Conservation (phyloP, 2,888 invertebrate genomes). For the Drosophila suboccidentalis region DNA sequence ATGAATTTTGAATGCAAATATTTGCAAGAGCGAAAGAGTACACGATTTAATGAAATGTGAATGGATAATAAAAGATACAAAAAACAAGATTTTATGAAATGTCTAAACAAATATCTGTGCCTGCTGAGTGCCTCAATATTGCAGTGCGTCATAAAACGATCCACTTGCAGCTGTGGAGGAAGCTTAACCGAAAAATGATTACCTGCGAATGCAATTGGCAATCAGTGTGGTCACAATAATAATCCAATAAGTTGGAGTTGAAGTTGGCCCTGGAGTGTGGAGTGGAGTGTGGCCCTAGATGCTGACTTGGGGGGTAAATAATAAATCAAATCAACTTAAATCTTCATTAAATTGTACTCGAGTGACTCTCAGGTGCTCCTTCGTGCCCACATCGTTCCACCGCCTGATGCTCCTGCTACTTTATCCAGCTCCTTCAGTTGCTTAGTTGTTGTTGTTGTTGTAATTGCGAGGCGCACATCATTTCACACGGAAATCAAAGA, state of each 20-base stretch:
- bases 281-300: no score
- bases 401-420: neutral
- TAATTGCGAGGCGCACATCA: conserved; percentile 63
- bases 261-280: neutral
- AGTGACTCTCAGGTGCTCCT: conserved; percentile 11
- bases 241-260: conserved; percentile 46
- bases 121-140: conserved; percentile 11
- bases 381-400: neutral
- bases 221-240: conserved; percentile 33
- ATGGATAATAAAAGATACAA: no score
- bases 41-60: no score
- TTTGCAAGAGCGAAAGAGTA: no score
- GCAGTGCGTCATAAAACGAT: neutral
- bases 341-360: conserved; percentile 57
- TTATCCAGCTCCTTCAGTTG: neutral
- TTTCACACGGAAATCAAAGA: conserved; percentile 82
- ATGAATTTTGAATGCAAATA: no score
- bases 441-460: conserved; percentile 29
- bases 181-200: neutral
- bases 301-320: conserved; percentile 37
- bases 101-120: no score
- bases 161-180: neutral
- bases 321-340: conserved; percentile 75
- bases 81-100: no score
- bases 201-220: conserved; percentile 36